Evolutionary conservation across 2,113 vertebrate genomes (phyloP), one percentile per base, ranked within the genome.

Genomic region (Electrona antarctica): DNA sequence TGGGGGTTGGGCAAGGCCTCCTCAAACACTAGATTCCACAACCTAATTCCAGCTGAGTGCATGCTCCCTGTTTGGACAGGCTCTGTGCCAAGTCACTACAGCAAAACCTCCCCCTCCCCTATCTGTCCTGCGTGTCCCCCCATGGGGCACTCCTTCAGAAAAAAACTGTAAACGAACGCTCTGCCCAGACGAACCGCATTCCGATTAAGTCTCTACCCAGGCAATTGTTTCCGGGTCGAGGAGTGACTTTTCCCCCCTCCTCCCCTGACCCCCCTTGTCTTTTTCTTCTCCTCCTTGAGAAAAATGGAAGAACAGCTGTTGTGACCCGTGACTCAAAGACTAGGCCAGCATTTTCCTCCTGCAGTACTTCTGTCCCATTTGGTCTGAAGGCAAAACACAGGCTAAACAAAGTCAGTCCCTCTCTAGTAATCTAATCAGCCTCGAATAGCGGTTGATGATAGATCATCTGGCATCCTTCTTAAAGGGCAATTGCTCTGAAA

Each of bases 281-380:
- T 14, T 8, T 48, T 14, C 69, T 48, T 45, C 77, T 64, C 41
- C 58, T 33, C 49, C 10, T 21, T 61, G 57, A 52, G 69, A 75
- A 54, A 80, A 88, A 76, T 80, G 77, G 71, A 78, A 83, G 76
- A 89, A 66, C 88, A 89, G 89, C 77, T 90, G 86, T 87, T 73
- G 52, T 80, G 80, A 89, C 69, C 76, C 66, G 29, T 84, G 67
- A 74, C 75, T 78, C 61, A 12, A 41, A 74, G 67, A 64, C 52
- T 28, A 52, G 8, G 55, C 69, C 41, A 4, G 1, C 15, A n/a
- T 0, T 2, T 70, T 79, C 80, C 56, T 45, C 71, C 61, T 69
- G 6, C 68, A 58, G 63, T 69, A 64, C 63, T 69, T 80, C 61
- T 76, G 33, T 55, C 29, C 66, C 9, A 33, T 73, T 75, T 13